Evolutionary conservation across 37 sponge, comb jelly and placozoan species (phyloP).

Genomic region (Spongilla lacustris): DNA sequence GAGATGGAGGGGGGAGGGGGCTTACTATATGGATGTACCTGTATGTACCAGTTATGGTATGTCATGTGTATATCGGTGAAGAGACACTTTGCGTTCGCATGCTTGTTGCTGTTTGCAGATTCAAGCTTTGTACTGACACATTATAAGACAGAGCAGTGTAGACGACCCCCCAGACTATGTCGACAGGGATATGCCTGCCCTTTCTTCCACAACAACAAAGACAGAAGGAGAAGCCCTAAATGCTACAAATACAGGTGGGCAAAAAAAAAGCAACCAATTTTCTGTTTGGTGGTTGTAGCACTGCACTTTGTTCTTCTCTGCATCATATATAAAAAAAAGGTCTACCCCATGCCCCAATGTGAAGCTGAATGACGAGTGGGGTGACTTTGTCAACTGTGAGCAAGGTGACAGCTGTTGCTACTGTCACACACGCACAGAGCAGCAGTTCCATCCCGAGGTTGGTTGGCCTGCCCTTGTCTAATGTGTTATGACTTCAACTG

Average conservation of each 20-base stretch:
- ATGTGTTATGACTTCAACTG: background rate
- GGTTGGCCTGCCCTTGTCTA: background rate
- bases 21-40: too few relatives aligned
- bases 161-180: slow-evolving; percentile 90
- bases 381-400: slow-evolving; percentile 93
- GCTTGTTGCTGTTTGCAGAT: slow-evolving; percentile 62
- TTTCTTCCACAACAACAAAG: slow-evolving; percentile 95
- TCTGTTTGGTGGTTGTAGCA: background rate
- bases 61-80: background rate
- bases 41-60: background rate
- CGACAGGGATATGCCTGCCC: slow-evolving; percentile 99
- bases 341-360: slow-evolving; percentile 98
- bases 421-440: slow-evolving; percentile 98
- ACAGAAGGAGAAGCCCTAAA: slow-evolving; percentile 90
- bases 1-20: background rate
- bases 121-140: slow-evolving; percentile 94
- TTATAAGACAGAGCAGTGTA: slow-evolving; percentile 97
- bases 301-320: background rate
- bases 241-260: slow-evolving; percentile 82
- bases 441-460: slow-evolving; percentile 99
- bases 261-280: background rate
- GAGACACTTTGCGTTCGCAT: background rate
- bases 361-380: slow-evolving; percentile 97
- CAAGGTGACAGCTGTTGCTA: slow-evolving; percentile 85
- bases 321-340: slow-evolving; percentile 30